Percentiles rank a stretch among this genome's conserved stretches.
Evolutionary conservation across 2,797 vertebrate species (phyloP).

Genomic region (Salarias fasciatus): DNA sequence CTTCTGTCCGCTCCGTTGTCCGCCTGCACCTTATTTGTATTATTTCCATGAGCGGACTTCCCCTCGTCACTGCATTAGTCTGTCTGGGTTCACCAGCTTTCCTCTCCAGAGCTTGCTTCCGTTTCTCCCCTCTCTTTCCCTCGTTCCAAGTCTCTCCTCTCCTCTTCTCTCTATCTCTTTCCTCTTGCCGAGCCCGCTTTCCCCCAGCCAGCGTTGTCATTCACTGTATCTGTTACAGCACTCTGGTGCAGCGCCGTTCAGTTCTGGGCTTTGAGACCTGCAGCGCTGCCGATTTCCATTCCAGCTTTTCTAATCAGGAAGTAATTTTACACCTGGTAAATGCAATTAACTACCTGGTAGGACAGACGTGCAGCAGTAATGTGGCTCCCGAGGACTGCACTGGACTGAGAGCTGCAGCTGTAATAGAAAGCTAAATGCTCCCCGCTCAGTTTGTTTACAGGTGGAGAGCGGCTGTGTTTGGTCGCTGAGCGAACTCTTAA

Average conservation of each 20-base stretch:
- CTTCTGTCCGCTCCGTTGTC: background rate
- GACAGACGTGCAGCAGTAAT: slow-evolving; percentile 34
- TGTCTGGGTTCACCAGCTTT: slow-evolving; percentile 4
- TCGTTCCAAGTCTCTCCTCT: no score
- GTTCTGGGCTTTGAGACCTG: slow-evolving; percentile 40
- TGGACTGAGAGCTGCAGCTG: slow-evolving; percentile 34
- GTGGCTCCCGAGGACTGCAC: slow-evolving; percentile 35
- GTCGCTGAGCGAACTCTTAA: slow-evolving; percentile 38
- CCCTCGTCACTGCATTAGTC: background rate
- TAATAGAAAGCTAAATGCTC: slow-evolving; percentile 36
- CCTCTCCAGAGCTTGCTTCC: slow-evolving; percentile 16
- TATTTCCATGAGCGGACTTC: slow-evolving; percentile 3
- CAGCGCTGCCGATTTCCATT: slow-evolving; percentile 34
- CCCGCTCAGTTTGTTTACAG: slow-evolving; percentile 53
- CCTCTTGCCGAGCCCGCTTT: slow-evolving; percentile 19
- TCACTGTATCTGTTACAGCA: slow-evolving; percentile 30
- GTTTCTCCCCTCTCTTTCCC: background rate
- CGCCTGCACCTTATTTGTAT: background rate
- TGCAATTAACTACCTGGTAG: slow-evolving; percentile 58
- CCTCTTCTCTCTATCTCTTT: slow-evolving; percentile 3
- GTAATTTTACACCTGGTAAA: slow-evolving; percentile 64
- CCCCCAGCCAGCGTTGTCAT: slow-evolving; percentile 36
- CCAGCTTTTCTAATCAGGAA: slow-evolving; percentile 54
- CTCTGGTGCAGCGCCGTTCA: slow-evolving; percentile 33
- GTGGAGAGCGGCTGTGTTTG: slow-evolving; percentile 24